Evolutionary conservation across 1,140 invertebrate genomes (phyloP).

Genomic region (Laodelphax striatellus): DNA sequence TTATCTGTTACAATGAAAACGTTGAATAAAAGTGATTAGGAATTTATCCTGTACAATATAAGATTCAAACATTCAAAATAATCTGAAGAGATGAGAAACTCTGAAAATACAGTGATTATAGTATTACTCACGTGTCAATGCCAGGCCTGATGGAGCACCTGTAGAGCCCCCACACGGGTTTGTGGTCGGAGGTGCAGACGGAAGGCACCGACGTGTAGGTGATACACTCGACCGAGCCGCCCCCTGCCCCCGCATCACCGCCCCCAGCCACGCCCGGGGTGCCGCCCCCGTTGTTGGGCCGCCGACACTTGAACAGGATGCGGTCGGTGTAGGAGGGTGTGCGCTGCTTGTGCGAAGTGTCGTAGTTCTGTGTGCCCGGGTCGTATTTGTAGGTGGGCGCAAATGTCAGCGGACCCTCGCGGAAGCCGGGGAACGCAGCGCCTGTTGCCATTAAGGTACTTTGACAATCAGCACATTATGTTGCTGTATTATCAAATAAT

Average conservation of each 20-base stretch:
- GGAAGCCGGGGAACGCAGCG: slow-evolving; percentile 61
- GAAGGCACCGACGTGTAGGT: slow-evolving; percentile 73
- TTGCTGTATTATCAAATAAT: too few relatives aligned
- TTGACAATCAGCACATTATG: too few relatives aligned
- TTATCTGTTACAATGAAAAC: too few relatives aligned
- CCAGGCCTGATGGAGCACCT: slow-evolving; percentile 68
- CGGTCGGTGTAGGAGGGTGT: slow-evolving; percentile 88
- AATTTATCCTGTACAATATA: too few relatives aligned
- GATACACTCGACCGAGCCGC: slow-evolving; percentile 43
- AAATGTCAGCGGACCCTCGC: slow-evolving; percentile 82
- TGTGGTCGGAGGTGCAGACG: slow-evolving; percentile 84
- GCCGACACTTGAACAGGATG: slow-evolving; percentile 60
- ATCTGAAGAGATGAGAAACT: too few relatives aligned
- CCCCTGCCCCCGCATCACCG: not conserved
- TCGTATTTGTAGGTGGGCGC: slow-evolving; percentile 93
- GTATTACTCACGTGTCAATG: slow-evolving; percentile 69
- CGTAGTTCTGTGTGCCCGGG: slow-evolving; percentile 76
- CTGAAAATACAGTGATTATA: too few relatives aligned
- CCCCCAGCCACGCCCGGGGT: not conserved
- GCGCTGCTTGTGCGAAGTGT: slow-evolving; percentile 78
- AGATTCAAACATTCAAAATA: too few relatives aligned
- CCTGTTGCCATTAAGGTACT: too few relatives aligned
- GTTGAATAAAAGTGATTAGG: too few relatives aligned
- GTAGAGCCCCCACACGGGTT: slow-evolving; percentile 88
- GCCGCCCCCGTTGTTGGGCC: not conserved